A percentile compares a stretch with the other conserved stretches of the same genome.
Evolutionary conservation across 1,140 invertebrate species (phyloP).

Genomic region (Anoplolepis gracilipes): DNA sequence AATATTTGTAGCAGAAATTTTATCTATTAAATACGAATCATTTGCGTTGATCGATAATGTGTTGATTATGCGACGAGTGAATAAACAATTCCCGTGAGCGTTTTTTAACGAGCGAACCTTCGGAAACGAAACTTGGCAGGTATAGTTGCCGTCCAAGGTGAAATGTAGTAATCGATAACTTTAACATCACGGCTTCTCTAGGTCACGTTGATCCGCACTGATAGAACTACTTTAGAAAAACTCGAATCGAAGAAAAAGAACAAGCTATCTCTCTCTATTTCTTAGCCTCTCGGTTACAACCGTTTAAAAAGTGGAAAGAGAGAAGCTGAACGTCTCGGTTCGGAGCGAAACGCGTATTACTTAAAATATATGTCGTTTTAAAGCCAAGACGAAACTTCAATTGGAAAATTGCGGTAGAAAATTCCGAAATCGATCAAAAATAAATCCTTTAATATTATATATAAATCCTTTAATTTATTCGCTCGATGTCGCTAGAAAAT

Average conservation of each 20-base stretch:
- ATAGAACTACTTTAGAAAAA: constrained; percentile 57
- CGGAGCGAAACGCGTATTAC: constrained; percentile 35
- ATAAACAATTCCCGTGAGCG: not conserved
- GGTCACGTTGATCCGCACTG: constrained; percentile 63
- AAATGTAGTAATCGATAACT: constrained; percentile 51
- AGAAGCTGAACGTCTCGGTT: constrained; percentile 4
- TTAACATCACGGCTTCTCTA: constrained; percentile 35
- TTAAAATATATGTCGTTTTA: constrained; percentile 40
- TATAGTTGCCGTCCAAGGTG: not conserved
- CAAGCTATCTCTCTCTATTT: not conserved
- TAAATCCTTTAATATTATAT: not conserved
- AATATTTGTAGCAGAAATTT: not conserved
- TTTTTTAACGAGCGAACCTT: constrained; percentile 31
- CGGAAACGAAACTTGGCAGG: not conserved
- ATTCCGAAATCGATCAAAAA: constrained; percentile 48
- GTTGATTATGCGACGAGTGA: not conserved
- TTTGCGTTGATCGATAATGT: not conserved
- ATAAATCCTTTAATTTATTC: too few relatives aligned
- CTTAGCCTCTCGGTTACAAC: constrained; percentile 31
- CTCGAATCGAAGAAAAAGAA: constrained; percentile 18
- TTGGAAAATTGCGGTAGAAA: constrained; percentile 56
- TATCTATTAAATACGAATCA: not conserved
- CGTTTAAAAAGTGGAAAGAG: constrained; percentile 55
- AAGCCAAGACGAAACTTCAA: constrained; percentile 38
- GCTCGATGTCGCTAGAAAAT: not conserved